Evolutionary conservation across 2,113 vertebrate species (phyloP), one percentile per base, ranked within the genome.

Genomic region (Rhinopomastus cyanomelas): DNA sequence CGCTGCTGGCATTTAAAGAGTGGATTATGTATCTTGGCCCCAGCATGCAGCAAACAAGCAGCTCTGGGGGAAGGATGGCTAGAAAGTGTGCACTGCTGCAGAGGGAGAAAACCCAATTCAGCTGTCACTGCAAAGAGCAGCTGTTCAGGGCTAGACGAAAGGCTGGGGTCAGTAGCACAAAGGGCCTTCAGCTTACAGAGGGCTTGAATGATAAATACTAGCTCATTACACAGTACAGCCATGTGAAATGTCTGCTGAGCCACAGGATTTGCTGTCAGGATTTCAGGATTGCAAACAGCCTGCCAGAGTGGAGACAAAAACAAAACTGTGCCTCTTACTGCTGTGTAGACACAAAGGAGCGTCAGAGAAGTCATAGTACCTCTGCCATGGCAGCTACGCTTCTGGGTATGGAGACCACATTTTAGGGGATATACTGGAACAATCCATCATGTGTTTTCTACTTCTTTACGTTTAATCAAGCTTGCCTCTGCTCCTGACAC

Each of bases 101-200:
- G 88, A 94, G 62, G 42, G 34, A 78, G 62, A 90, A 89, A 81
- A 85, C 68, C 68, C 61, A 75, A 59, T 90, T 94, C 95, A 94
- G 93, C 81, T 95, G 74, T 87, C 90, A 62, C 73, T 83, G 69
- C 68, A 66, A 84, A 65, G 29, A 87, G 92, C 90, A 91, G 90
- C 92, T 95, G 92, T 44, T 81, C 62, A 60, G 81, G 36, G 46
- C 77, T 75, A 51, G 66, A 79, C 1, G 46, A 82, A 84, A 87
- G 74, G 59, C 90, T 60, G 67, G 64, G 92, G 93, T 94, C 93
- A 94, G 71, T 5, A 84, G 81, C 86, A 95, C 81, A 95, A 95
- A 93, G 92, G 88, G 71, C 60, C 55, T 78, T 81, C 67, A 76
- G 77, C 93, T 91, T 78, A 60, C 25, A 69, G 80, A 81, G 66